phyloP scores from a whole-genome alignment of 2,888 invertebrate species.

The Petrolisthes manimaculis region DNA sequence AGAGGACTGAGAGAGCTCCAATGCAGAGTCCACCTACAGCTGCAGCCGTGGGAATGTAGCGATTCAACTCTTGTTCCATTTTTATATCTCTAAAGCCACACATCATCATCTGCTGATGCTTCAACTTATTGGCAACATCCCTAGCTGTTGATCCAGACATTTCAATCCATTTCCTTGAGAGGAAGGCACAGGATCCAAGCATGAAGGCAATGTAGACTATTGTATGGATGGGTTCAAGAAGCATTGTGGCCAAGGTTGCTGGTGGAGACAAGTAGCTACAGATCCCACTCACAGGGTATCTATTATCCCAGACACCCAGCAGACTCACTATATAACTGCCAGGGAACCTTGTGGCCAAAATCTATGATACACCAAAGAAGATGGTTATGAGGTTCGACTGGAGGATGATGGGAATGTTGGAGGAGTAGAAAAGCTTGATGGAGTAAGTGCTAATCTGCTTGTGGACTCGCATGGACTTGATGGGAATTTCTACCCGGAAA shows the following conservation, averaged over 20 bases:
- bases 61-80: slow-evolving; percentile 98
- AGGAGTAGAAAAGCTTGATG: slow-evolving; percentile 99
- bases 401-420: slow-evolving; percentile 99
- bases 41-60: slow-evolving; percentile 99
- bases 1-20: slow-evolving; percentile 97
- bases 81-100: slow-evolving; percentile 98
- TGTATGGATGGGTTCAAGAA: slow-evolving; percentile 97
- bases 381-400: slow-evolving; percentile 96
- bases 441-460: slow-evolving; percentile 99
- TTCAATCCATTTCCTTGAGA: slow-evolving; percentile 99
- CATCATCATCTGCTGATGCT: slow-evolving; percentile 99
- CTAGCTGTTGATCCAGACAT: slow-evolving; percentile 99
- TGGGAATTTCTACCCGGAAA: slow-evolving; percentile 98
- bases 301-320: slow-evolving; percentile 98
- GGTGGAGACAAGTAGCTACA: slow-evolving; percentile 99
- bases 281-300: slow-evolving; percentile 97
- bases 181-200: slow-evolving; percentile 99
- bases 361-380: slow-evolving; percentile 98
- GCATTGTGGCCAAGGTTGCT: slow-evolving; percentile 93
- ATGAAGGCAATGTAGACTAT: slow-evolving; percentile 97
- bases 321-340: slow-evolving; percentile 96
- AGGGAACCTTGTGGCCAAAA: slow-evolving; percentile 98
- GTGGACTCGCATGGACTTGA: slow-evolving; percentile 98
- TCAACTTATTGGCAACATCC: slow-evolving; percentile 98
- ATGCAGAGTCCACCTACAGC: slow-evolving; percentile 99